Percentiles rank a stretch among this genome's conserved stretches.
Conservation (phyloP, 2,113 vertebrate genomes). For the Pollachius pollachius region DNA sequence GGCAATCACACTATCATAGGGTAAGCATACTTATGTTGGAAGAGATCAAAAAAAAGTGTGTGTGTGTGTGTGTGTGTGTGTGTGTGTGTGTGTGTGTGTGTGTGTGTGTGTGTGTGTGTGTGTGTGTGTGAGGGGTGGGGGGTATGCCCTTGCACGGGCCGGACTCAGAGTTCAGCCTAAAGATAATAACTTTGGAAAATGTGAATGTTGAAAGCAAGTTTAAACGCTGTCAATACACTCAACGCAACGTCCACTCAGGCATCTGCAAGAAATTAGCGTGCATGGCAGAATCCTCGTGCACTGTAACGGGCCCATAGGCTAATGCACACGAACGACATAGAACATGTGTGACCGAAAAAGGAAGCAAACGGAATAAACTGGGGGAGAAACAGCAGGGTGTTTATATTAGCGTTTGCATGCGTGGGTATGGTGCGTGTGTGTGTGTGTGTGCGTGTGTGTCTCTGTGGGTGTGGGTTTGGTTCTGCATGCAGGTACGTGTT, state of each 20-base stretch:
- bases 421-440: neutral
- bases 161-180: neutral
- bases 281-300: neutral
- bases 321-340: neutral
- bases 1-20: no score
- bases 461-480: no score
- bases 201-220: neutral
- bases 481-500: neutral
- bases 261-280: neutral
- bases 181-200: no score
- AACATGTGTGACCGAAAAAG: neutral
- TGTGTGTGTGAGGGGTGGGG: no score
- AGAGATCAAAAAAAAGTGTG: no score
- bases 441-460: neutral
- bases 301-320: neutral
- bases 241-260: neutral
- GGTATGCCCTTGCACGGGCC: no score
- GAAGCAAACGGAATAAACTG: conserved; percentile 15
- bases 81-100: no score
- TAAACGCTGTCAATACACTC: neutral
- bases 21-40: no score
- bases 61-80: no score
- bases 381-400: conserved; percentile 19
- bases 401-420: conserved; percentile 19
- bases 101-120: no score